Evolutionary conservation across 2,113 vertebrate genomes (phyloP), one percentile per base, ranked within the genome.

Genomic region (Oceanodroma tethys): DNA sequence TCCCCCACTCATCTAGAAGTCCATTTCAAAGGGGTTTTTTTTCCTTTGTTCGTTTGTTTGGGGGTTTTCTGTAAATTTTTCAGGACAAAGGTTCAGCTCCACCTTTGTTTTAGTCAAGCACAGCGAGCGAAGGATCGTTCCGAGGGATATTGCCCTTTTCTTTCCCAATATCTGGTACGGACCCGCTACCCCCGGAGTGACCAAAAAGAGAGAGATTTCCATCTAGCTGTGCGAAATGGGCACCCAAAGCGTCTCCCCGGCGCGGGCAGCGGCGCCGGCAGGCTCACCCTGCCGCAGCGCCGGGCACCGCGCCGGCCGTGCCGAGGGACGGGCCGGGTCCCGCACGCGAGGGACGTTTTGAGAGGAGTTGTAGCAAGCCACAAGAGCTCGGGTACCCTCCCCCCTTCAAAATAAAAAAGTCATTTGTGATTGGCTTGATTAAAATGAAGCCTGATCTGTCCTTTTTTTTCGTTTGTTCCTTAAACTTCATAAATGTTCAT

Each of bases 1-100:
- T 98, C 94, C 98, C 98, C 94, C 96, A 40, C 95, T 98, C 98
- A 98, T 97, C 96, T 98, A 98, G 97, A 98, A 97, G 71, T 98
- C 97, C 97, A 96, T 98, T 93, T 86, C 40, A 27, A 93, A 96
- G 89, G 67, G 79, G 76, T 98, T 73, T 43, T 40, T 58, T 22
- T 6, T 3, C 5, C 3, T 70, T 62, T 6, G 6, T 93, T 56
- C 1, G 2, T 95, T 86, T 0, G 11, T 93, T 95, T 48, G 76
- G 94, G 91, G 83, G 3, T n/a, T 81, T 97, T 97, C 50, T 84
- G 93, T 97, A 72, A 98, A 83, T 96, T 97, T 94, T 96, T 98
- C 97, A 95, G 95, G 94, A 91, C 96, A 78, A 96, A 96, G 89
- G 97, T 94, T 97, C 98, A 88, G 97, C 97, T 94, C 90, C 73